Conservation (phyloP, 1,140 invertebrate genomes). For the Cepaea nemoralis region DNA sequence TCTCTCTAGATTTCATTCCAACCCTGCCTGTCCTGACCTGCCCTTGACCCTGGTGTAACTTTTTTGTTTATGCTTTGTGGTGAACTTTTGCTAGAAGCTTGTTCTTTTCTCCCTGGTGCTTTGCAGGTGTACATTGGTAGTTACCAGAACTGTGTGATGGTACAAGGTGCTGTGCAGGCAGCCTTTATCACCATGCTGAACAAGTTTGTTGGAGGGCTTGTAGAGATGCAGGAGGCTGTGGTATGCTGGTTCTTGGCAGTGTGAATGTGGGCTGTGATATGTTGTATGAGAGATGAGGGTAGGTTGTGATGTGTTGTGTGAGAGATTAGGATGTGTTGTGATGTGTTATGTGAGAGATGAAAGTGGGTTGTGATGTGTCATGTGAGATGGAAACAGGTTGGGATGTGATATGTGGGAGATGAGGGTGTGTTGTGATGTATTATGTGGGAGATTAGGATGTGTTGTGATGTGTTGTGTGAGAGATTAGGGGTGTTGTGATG, state of each 20-base stretch:
- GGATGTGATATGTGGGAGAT: no score
- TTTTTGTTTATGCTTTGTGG: background rate
- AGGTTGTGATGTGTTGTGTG: background rate
- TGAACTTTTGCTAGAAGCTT: background rate
- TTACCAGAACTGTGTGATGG: constrained; percentile 60
- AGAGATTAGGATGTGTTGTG: background rate
- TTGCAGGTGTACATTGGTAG: constrained; percentile 69
- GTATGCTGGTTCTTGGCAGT: constrained; percentile 49
- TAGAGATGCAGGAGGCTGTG: constrained; percentile 52
- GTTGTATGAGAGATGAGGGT: background rate
- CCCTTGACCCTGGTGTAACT: no score
- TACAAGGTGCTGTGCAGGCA: constrained; percentile 65
- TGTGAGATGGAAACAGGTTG: no score
- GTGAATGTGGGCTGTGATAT: background rate
- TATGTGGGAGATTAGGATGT: no score
- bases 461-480: no score
- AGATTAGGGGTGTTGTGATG: no score
- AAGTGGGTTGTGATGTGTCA: background rate
- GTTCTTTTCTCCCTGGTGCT: constrained; percentile 27
- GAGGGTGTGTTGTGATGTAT: no score
- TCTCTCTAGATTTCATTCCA: no score
- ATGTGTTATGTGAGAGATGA: background rate
- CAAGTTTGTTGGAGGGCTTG: constrained; percentile 63
- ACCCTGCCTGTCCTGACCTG: no score
- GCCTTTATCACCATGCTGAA: constrained; percentile 68